Evolutionary conservation across 2,888 invertebrate species (phyloP), one percentile per base, ranked within the genome.

Genomic region (Melinaea menophilus): DNA sequence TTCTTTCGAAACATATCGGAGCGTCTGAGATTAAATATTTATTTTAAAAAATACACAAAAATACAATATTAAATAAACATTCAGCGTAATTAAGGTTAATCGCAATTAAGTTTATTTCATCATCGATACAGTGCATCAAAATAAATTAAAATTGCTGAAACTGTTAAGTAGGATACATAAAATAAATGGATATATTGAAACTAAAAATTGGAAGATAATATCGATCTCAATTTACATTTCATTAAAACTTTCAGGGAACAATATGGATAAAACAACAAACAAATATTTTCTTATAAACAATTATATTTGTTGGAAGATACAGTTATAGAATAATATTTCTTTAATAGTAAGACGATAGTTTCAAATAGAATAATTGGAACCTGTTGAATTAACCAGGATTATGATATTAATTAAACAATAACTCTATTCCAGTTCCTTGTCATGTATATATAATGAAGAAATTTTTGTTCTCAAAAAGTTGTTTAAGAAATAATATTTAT

Each of bases 1-100:
- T 93, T 71, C 95, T 94, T 75, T 95, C 94, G 54, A 93, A 92
- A 78, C 96, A 96, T 57, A 95, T 93, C 69, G 96, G 96, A 66
- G 95, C 94, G 85, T 94, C 95, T 95, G 88, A 31, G 61, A 56
- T 34, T 5, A 12, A 7, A 46, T 33, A 5, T 55, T 46, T 60
- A n/a, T 31, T 60, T 58, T 22, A 31, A n/a, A n/a, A n/a, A n/a
- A n/a, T n/a, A n/a, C n/a, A n/a, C n/a, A n/a, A n/a, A n/a, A n/a
- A n/a, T n/a, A n/a, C n/a, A n/a, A n/a, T n/a, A n/a, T n/a, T n/a
- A n/a, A n/a, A n/a, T n/a, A n/a, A n/a, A n/a, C n/a, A n/a, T n/a
- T n/a, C n/a, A n/a, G n/a, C n/a, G 5, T 41, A 2, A 41, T 9
- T 41, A 9, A 1, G 9, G 3, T 41, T 41, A 7, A 41, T 9